These are phyloP conservation scores for Strigops habroptila DNA, from an alignment of 2,113 vertebrate genomes.

Conservation along the genomic window DNA sequence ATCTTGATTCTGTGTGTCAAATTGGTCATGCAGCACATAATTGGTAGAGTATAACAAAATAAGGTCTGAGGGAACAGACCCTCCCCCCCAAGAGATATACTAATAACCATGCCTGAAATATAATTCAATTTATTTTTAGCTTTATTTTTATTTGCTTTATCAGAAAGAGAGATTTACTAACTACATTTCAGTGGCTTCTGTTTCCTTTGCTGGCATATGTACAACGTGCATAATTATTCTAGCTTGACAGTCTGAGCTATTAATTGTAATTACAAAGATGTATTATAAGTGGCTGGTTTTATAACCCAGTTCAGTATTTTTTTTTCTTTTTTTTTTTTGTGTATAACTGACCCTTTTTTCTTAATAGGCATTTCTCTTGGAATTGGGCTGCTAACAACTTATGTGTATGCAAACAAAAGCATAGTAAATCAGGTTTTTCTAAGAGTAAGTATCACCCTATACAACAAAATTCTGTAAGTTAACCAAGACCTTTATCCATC, in stretches of 20 bases:
- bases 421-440: slow-evolving; percentile 96
- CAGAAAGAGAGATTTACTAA: slow-evolving; percentile 35
- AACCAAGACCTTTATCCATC: slow-evolving; percentile 24
- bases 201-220: slow-evolving; percentile 61
- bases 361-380: slow-evolving; percentile 92
- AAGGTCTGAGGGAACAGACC: neutral
- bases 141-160: slow-evolving; percentile 56
- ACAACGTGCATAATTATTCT: slow-evolving; percentile 44
- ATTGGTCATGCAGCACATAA: slow-evolving; percentile 85
- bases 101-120: neutral
- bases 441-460: slow-evolving; percentile 83
- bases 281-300: neutral
- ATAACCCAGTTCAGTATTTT: slow-evolving; percentile 20
- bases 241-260: slow-evolving; percentile 5
- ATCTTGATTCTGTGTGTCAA: slow-evolving; percentile 89
- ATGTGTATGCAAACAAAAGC: slow-evolving; percentile 95
- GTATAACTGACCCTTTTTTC: slow-evolving; percentile 77
- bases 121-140: slow-evolving; percentile 16
- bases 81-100: neutral
- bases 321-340: neutral
- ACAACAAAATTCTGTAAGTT: slow-evolving; percentile 44
- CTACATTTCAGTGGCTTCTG: slow-evolving; percentile 55
- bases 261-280: slow-evolving; percentile 35
- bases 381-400: slow-evolving; percentile 93
- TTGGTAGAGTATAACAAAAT: slow-evolving; percentile 75